A percentile compares a stretch with the other conserved stretches of the same genome.
Evolutionary conservation across 1,140 invertebrate species (phyloP).

Genomic region (Drosophila kanapiae): DNA sequence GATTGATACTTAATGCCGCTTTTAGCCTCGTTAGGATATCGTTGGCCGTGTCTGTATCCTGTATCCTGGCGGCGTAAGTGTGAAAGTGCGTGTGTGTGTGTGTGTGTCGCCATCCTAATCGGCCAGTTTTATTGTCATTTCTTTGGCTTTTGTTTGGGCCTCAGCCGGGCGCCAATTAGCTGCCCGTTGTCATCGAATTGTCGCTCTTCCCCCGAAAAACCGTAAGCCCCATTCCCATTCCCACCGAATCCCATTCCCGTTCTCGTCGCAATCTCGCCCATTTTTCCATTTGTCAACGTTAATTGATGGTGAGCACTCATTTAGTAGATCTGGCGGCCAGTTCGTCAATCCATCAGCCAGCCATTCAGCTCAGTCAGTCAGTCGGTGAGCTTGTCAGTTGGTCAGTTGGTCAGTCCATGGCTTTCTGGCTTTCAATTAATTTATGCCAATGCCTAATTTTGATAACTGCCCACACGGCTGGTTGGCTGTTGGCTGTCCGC

Average conservation of each 20-base stretch:
- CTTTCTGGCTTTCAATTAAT: conserved; percentile 61
- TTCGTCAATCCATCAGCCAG: conserved; percentile 44
- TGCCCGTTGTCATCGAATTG: conserved; percentile 53
- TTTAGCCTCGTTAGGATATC: conserved; percentile 80
- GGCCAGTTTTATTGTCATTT: conserved; percentile 73
- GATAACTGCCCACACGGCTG: conserved; percentile 53
- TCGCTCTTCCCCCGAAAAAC: conserved; percentile 19
- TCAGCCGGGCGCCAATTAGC: conserved; percentile 72
- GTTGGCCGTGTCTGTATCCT: conserved; percentile 35
- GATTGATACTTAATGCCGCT: conserved; percentile 81
- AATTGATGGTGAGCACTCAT: conserved; percentile 76
- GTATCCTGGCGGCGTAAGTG: conserved; percentile 6
- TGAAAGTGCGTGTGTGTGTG: conserved; percentile 18
- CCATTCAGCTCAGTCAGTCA: conserved; percentile 28
- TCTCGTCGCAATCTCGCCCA: conserved; percentile 10
- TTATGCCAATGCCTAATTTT: conserved; percentile 73
- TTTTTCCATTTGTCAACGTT: conserved; percentile 74
- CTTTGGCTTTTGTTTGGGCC: conserved; percentile 74
- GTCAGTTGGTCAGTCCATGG: conserved; percentile 9
- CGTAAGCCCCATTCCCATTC: background rate
- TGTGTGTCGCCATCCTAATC: conserved; percentile 57
- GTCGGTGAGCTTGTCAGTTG: conserved; percentile 15
- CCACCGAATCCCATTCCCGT: conserved; percentile 1
- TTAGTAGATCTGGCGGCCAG: conserved; percentile 46
- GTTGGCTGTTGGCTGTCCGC: conserved; percentile 11